phyloP scores from a whole-genome alignment of 2,113 vertebrate genomes.

The Paradoxurus hermaphroditus region DNA sequence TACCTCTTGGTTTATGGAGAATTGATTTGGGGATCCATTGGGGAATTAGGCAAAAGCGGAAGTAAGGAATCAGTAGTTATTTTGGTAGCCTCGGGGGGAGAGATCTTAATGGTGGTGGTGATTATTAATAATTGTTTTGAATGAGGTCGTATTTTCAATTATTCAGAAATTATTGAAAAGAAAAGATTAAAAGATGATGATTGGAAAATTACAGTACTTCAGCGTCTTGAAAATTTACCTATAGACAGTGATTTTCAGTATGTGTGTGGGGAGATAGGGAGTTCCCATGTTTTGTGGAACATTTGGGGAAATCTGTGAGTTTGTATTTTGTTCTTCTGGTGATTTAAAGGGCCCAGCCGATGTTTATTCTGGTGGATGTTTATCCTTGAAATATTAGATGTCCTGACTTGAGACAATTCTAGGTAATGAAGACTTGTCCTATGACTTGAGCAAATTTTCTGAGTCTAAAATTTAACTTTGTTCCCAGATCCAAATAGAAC shows the following conservation, averaged over 20 bases:
- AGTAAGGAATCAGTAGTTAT: not conserved
- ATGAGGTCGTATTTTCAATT: not conserved
- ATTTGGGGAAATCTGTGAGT: not conserved
- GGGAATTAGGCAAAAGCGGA: not conserved
- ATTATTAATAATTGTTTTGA: not conserved
- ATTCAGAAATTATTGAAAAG: no score
- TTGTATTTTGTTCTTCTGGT: not conserved
- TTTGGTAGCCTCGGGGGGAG: not conserved
- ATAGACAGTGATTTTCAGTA: not conserved
- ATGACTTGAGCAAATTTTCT: not conserved
- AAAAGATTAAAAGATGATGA: not conserved
- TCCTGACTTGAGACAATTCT: not conserved
- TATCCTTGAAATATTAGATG: not conserved
- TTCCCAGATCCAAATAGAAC: not conserved
- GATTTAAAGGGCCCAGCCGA: not conserved
- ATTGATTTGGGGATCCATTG: not conserved
- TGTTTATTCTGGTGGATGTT: not conserved
- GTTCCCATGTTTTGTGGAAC: not conserved
- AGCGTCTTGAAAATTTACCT: not conserved
- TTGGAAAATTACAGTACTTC: not conserved
- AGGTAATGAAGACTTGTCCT: not conserved
- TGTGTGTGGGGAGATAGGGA: not conserved
- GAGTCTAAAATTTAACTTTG: not conserved
- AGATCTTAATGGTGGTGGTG: not conserved
- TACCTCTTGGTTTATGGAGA: not conserved